Percentiles rank a stretch among this genome's conserved stretches.
Evolutionary conservation across 2,113 vertebrate genomes (phyloP).

Genomic region (Ceyx margarethae): DNA sequence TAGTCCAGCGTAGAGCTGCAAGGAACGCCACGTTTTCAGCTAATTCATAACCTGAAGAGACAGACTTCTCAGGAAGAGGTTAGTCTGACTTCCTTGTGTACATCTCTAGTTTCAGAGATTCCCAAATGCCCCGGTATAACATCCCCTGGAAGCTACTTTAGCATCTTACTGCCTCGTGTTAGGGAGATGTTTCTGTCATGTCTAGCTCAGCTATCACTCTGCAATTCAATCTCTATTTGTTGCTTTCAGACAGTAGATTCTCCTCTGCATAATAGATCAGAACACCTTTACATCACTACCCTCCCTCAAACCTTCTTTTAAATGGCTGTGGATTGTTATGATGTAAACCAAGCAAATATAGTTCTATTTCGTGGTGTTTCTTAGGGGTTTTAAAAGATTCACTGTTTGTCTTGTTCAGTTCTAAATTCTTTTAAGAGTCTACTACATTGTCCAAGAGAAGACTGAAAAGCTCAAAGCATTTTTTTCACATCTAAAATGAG

Average conservation of each 20-base stretch:
- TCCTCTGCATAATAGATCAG: background rate
- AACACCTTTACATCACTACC: background rate
- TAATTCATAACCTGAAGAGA: background rate
- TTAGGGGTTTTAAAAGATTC: background rate
- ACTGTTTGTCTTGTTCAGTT: fast-evolving
- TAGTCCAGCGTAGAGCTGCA: background rate
- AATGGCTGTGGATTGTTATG: background rate
- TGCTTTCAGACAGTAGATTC: background rate
- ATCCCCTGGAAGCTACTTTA: background rate
- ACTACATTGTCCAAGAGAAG: background rate
- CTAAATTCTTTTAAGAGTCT: background rate
- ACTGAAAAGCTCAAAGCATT: background rate
- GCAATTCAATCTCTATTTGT: background rate
- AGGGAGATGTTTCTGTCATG: background rate
- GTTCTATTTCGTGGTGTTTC: background rate
- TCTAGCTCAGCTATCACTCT: background rate
- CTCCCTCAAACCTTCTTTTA: background rate
- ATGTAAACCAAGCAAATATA: background rate
- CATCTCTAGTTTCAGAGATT: background rate
- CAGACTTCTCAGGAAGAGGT: background rate
- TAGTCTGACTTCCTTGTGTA: background rate
- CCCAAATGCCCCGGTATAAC: background rate
- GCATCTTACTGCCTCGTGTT: background rate
- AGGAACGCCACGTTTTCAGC: background rate
- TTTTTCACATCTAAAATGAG: background rate